phyloP scores from a whole-genome alignment of 2,888 invertebrate genomes.

The Agonum fuliginosum region DNA sequence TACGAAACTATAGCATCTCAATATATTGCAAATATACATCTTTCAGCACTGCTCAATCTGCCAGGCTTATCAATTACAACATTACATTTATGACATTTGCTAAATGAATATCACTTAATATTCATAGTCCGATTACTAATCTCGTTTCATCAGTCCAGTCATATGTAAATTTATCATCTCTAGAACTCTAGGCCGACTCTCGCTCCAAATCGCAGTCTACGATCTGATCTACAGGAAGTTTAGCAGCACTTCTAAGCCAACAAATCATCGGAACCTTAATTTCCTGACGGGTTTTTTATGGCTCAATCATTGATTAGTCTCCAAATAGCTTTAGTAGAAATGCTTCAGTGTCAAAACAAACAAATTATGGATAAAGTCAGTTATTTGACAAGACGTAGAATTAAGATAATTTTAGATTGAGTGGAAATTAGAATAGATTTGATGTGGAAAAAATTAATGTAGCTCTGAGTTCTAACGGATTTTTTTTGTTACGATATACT shows the following conservation, averaged over 20 bases:
- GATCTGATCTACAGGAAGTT: constrained; percentile 49
- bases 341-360: background rate
- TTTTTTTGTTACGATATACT: too few relatives aligned
- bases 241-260: constrained; percentile 41
- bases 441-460: background rate
- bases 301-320: constrained; percentile 1
- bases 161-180: background rate
- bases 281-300: constrained; percentile 43
- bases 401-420: background rate
- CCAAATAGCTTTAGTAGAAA: background rate
- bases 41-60: background rate
- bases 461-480: too few relatives aligned
- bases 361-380: background rate
- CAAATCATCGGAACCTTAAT: constrained; percentile 45
- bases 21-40: too few relatives aligned
- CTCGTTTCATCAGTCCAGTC: background rate
- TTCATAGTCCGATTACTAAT: constrained; percentile 9
- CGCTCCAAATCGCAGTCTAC: too few relatives aligned
- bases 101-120: constrained; percentile 28
- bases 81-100: constrained; percentile 20
- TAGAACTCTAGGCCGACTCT: too few relatives aligned
- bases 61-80: background rate
- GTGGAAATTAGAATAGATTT: background rate
- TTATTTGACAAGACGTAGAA: background rate
- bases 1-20: too few relatives aligned